Conservation (phyloP, 2,113 vertebrate species). For the Atlantisia rogersi region DNA sequence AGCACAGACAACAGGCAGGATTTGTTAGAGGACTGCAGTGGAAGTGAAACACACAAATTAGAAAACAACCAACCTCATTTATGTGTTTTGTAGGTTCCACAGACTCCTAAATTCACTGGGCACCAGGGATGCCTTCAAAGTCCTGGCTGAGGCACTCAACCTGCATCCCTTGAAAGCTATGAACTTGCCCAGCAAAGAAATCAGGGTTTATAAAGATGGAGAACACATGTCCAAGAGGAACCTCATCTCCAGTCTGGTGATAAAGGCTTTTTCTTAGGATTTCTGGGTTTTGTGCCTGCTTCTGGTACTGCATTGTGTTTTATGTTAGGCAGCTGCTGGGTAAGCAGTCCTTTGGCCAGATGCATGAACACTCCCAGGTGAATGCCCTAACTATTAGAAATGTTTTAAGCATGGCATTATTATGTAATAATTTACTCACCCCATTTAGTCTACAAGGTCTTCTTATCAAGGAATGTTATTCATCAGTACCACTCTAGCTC, state of each 20-base stretch:
- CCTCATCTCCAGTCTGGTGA: background rate
- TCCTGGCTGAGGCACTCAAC: background rate
- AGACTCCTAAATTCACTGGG: background rate
- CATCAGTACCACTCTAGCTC: constrained; percentile 34
- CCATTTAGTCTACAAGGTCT: constrained; percentile 7
- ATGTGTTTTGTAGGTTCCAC: background rate
- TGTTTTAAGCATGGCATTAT: constrained; percentile 48
- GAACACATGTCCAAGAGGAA: background rate
- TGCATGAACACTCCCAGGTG: constrained; percentile 3
- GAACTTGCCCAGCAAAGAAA: background rate
- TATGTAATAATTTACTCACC: constrained; percentile 51
- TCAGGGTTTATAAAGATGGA: background rate
- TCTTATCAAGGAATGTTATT: constrained; percentile 26
- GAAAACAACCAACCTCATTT: background rate
- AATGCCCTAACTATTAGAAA: constrained; percentile 28
- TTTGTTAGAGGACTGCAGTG: background rate
- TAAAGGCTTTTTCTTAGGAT: background rate
- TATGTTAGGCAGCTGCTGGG: background rate
- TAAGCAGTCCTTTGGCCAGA: background rate
- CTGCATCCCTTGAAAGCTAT: background rate
- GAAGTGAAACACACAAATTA: background rate
- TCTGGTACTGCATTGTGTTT: background rate
- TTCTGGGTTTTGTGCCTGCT: background rate
- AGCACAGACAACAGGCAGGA: background rate
- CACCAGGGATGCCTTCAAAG: background rate